Evolutionary conservation across 2,113 vertebrate genomes (phyloP).

Genomic region (Erythrocercus mccallii): DNA sequence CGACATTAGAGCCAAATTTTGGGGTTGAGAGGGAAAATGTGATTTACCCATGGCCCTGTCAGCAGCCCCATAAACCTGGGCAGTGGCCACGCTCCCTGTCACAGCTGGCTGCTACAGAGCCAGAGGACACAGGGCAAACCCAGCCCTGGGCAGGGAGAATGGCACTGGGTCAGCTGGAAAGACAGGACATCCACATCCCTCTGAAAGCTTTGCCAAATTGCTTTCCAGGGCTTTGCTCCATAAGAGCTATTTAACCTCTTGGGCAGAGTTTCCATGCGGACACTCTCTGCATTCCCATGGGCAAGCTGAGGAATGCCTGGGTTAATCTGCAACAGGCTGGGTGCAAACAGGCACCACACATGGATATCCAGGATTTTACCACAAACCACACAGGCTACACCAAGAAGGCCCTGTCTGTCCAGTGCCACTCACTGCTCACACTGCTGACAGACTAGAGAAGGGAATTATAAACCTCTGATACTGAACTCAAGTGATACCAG

Average conservation of each 20-base stretch:
- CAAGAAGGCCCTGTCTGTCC: not conserved
- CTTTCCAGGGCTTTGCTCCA: not conserved
- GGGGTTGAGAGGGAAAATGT: not conserved
- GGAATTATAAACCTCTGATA: not conserved
- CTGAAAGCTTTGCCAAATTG: not conserved
- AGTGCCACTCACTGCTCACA: not conserved
- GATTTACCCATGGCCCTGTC: fast-evolving
- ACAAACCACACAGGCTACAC: not conserved
- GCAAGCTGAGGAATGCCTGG: not conserved
- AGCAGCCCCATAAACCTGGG: fast-evolving
- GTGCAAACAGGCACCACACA: not conserved
- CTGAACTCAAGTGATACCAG: fast-evolving
- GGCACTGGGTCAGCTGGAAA: not conserved
- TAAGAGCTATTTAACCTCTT: not conserved
- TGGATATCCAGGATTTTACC: fast-evolving
- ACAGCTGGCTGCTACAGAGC: not conserved
- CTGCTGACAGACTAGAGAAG: fast-evolving
- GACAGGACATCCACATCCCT: not conserved
- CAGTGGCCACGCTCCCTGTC: not conserved
- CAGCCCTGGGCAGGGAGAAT: not conserved
- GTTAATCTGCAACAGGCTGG: not conserved
- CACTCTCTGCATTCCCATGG: not conserved
- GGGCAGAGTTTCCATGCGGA: not conserved
- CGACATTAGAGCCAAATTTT: not conserved
- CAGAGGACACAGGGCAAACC: not conserved